Conservation (phyloP, 2,888 invertebrate species). For the Lacanobia wlatinum region DNA sequence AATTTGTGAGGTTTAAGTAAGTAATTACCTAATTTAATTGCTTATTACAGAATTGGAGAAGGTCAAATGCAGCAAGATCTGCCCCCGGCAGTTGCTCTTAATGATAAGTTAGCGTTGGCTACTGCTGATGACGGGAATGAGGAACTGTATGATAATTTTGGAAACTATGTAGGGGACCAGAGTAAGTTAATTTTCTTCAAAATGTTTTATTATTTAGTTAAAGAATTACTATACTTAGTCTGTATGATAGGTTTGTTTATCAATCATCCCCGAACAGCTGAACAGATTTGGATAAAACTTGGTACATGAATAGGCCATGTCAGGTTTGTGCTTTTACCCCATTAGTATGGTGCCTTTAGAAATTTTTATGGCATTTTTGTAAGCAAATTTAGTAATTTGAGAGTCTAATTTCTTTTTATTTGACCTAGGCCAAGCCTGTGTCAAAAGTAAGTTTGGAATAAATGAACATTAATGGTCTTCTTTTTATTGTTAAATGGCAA, state of each 20-base stretch:
- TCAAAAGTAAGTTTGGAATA: too few species aligned
- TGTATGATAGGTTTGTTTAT: neutral
- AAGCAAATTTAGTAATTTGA: too few species aligned
- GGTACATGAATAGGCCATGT: too few species aligned
- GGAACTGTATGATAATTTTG: conserved; percentile 84
- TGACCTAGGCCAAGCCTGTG: too few species aligned
- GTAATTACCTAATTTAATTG: neutral
- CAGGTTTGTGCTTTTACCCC: too few species aligned
- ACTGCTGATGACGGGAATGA: conserved; percentile 75
- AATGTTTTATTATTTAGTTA: neutral
- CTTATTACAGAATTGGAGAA: conserved; percentile 59
- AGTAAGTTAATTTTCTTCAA: conserved; percentile 65
- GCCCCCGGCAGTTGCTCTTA: conserved; percentile 74
- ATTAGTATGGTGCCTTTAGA: too few species aligned
- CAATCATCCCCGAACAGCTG: neutral
- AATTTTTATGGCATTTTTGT: too few species aligned
- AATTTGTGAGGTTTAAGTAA: neutral
- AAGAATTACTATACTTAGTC: too few species aligned
- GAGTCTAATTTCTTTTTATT: too few species aligned
- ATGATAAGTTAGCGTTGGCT: conserved; percentile 68
- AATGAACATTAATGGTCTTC: too few species aligned
- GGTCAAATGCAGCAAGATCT: conserved; percentile 67
- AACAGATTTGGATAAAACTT: neutral
- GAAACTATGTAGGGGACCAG: conserved; percentile 83
- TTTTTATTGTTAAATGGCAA: too few species aligned